Evolutionary conservation across 2,888 invertebrate species (phyloP).

Genomic region (Spisula solida): DNA sequence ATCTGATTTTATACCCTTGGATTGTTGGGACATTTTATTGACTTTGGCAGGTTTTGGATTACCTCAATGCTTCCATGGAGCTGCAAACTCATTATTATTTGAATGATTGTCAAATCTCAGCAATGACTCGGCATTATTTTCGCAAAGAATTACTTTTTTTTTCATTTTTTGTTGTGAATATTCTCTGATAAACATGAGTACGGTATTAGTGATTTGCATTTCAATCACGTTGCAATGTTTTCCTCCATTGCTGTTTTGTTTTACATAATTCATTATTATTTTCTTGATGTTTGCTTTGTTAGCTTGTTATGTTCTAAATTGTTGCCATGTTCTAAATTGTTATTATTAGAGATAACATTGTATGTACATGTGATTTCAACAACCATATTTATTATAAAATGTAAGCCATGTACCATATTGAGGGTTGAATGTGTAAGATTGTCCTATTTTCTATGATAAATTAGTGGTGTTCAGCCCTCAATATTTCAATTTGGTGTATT

Average conservation of each 20-base stretch:
- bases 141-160: background rate
- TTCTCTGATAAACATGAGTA: background rate
- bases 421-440: too few relatives aligned
- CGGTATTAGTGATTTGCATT: background rate
- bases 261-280: background rate
- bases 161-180: background rate
- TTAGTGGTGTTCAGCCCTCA: too few relatives aligned
- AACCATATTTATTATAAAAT: background rate
- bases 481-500: background rate
- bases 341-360: background rate
- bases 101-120: background rate
- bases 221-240: background rate
- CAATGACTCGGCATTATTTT: constrained; percentile 5
- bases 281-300: background rate
- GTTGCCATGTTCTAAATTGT: background rate
- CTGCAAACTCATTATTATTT: background rate
- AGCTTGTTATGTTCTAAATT: background rate
- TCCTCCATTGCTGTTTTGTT: background rate
- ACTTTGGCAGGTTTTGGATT: background rate
- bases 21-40: constrained; percentile 4
- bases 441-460: too few relatives aligned
- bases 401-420: too few relatives aligned
- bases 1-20: background rate
- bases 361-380: constrained; percentile 6
- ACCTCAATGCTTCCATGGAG: background rate